Conservation (phyloP, 2,113 vertebrate species). For the Marmota flaviventris region DNA sequence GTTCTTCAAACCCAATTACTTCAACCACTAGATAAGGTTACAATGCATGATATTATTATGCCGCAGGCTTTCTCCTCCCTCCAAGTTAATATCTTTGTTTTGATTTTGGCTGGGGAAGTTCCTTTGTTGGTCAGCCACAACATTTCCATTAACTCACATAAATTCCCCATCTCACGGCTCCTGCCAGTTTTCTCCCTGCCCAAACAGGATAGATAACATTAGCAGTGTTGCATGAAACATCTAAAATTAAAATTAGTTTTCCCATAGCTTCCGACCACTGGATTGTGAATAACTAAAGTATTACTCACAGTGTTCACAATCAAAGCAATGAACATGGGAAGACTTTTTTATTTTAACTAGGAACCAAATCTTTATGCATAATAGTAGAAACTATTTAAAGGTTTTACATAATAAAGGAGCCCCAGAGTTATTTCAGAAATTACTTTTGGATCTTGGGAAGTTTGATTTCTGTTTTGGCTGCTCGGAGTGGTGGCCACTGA, state of each 20-base stretch:
- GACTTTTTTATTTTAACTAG: slow-evolving; percentile 40
- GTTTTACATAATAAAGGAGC: background rate
- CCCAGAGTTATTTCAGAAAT: background rate
- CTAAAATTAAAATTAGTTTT: slow-evolving; percentile 69
- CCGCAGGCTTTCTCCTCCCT: background rate
- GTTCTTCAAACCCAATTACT: slow-evolving; percentile 67
- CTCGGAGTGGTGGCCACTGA: background rate
- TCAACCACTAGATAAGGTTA: slow-evolving; percentile 70
- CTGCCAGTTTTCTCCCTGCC: slow-evolving; percentile 67
- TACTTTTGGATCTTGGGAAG: background rate
- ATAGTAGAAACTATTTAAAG: slow-evolving; percentile 9
- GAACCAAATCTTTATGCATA: background rate
- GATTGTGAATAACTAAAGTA: background rate
- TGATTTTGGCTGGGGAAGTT: slow-evolving; percentile 77
- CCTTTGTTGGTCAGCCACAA: slow-evolving; percentile 79
- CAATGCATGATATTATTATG: slow-evolving; percentile 62
- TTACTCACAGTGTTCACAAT: slow-evolving; percentile 67
- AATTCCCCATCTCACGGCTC: background rate
- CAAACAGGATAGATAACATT: slow-evolving; percentile 76
- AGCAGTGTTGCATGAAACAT: slow-evolving; percentile 69
- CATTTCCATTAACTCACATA: slow-evolving; percentile 79
- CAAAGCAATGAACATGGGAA: slow-evolving; percentile 59
- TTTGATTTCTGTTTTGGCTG: background rate
- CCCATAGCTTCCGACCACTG: slow-evolving; percentile 32
- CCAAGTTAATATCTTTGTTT: slow-evolving; percentile 79